Base-by-base conservation (phyloP, 2,888 invertebrate species). In the Eristalis intricaria region DNA sequence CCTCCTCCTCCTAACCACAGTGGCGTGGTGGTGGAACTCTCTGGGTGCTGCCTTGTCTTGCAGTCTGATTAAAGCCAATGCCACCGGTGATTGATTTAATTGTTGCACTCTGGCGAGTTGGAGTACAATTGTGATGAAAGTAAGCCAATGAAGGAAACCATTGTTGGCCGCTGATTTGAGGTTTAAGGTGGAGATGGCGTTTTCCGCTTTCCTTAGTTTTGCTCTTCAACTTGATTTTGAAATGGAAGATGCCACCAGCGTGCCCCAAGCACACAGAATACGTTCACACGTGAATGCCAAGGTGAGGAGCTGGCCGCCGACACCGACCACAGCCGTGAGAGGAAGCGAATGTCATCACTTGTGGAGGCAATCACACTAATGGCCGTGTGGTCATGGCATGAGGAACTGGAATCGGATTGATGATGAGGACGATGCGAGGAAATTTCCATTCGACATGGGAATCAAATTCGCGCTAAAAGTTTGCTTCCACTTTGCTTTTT, bases 101-200 rank as follows among this genome's bases (percentile, higher is more conserved):
- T 84, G 76, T 84, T 71, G 66, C 63, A 65, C 43, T 64, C 26
- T 5, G 50, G 50, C 7, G 29, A 50, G 35, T 26, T 3, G 32
- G 40, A 22, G 5, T 22, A 19, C 63, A 2, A 19, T 11, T 4
- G n/a, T 43, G 15, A 32, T 60, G 60, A 64, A 86, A 83, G 77
- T 86, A 86, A 86, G 86, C 75, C 75, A 83, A 86, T 75, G 63
- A 83, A 79, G 87, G 79, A 84, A 87, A 76, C 71, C 68, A 50
- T 68, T 73, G 50, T 50, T 19, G 19, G n/a, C 35, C 26, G 63
- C 71, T 82, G 61, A 76, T 63, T 70, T 71, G 76, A 81, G 66
- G 69, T 38, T 43, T 32, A 60, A 43, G 71, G 43, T 58, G 56
- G 58, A 15, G 66, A 35, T 22, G 66, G 73, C 60, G 32, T 63